Evolutionary conservation across 2,113 vertebrate species (phyloP).

Genomic region (Mungos mungo): DNA sequence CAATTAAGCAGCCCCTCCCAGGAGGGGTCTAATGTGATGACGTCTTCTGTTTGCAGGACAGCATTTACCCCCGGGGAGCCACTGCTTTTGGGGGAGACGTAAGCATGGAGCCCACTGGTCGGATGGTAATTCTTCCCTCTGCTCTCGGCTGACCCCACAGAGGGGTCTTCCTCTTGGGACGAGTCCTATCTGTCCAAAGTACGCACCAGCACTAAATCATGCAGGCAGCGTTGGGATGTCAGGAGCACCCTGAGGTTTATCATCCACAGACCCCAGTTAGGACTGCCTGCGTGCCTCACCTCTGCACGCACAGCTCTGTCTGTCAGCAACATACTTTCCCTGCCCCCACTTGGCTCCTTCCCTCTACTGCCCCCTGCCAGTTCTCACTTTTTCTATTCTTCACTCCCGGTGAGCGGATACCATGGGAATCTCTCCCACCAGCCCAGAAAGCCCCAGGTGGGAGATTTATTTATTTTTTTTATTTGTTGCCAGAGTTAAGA

Average conservation of each 20-base stretch:
- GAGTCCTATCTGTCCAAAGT: too few relatives aligned
- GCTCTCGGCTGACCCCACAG: not conserved
- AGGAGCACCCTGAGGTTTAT: not conserved
- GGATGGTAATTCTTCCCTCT: not conserved
- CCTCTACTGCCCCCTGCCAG: accelerated
- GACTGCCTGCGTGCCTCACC: accelerated
- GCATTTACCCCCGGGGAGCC: accelerated
- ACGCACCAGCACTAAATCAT: not conserved
- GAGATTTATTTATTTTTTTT: not conserved
- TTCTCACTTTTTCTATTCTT: not conserved
- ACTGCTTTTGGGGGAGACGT: not conserved
- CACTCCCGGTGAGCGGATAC: not conserved
- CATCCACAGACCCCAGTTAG: not conserved
- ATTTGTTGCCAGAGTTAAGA: not conserved
- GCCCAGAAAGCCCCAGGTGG: too few relatives aligned
- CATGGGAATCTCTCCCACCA: accelerated
- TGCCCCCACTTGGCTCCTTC: accelerated
- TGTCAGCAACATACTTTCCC: not conserved
- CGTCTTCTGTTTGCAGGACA: not conserved
- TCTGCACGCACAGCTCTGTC: accelerated
- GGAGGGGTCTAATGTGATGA: not conserved
- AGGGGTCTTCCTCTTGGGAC: not conserved
- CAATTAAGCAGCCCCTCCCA: not conserved
- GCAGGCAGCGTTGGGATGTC: not conserved
- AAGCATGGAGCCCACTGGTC: not conserved